Percentiles rank a stretch among this genome's conserved stretches.
phyloP scores from a whole-genome alignment of 2,113 vertebrate species.

The Dermatemys mawii region DNA sequence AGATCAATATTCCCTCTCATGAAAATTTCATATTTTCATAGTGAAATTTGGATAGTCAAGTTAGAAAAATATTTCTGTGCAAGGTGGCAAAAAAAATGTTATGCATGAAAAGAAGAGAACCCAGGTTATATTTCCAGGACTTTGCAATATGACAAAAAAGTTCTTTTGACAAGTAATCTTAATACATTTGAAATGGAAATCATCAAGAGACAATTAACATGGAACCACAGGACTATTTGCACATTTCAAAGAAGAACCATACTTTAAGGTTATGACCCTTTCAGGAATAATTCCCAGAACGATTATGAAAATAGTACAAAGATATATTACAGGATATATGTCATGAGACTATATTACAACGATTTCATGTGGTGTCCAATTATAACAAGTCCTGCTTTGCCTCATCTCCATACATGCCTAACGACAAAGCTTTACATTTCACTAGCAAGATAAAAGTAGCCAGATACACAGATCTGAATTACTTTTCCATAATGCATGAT shows the following conservation, averaged over 20 bases:
- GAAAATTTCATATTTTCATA: not conserved
- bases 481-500: not conserved
- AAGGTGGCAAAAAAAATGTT: not conserved
- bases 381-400: not conserved
- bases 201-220: not conserved
- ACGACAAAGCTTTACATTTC: too few species aligned
- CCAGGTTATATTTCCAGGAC: not conserved
- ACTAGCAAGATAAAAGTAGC: not conserved
- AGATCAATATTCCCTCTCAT: constrained; percentile 7
- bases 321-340: not conserved
- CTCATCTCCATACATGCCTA: not conserved
- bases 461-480: not conserved
- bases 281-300: not conserved
- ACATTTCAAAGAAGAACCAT: not conserved
- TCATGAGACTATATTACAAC: not conserved
- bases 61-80: not conserved
- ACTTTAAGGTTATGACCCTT: not conserved
- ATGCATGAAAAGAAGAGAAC: not conserved
- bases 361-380: not conserved
- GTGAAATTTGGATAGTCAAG: not conserved
- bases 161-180: not conserved
- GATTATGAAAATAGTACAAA: not conserved
- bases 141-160: not conserved
- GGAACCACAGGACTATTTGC: not conserved
- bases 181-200: not conserved